Evolutionary conservation across 1,140 invertebrate genomes (phyloP), one percentile per base, ranked within the genome.

Genomic region (Asobara japonica): DNA sequence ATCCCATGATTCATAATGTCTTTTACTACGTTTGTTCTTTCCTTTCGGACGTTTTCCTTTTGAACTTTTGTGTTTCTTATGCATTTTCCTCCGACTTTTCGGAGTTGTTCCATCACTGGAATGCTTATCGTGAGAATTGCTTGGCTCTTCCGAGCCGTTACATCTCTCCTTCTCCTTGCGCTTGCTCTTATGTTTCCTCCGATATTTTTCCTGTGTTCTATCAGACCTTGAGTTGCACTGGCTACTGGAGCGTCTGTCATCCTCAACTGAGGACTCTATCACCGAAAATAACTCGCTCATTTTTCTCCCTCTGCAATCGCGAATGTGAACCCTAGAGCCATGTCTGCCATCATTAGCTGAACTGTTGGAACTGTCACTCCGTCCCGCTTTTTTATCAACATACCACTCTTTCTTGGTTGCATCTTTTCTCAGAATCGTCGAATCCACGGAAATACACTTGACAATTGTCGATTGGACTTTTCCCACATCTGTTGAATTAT

Each of bases 381-480:
- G 18, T 1, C 13, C 29, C 62, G 13, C 18, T 18, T 22, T 65
- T 0, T 65, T 65, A 31, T 71, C 60, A 16, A 64, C 41, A 48
- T 64, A 48, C 69, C 60, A 71, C 25, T 71, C 60, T 7, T 67
- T 67, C 6, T 69, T 69, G 29, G 27, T 25, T 0, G 31, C 29
- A 31, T 69, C 45, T 27, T 69, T 69, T 16, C 29, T 27, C 5
- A 69, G 16, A 11, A 69, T 29, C 1, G 66, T 69, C 31, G 66
- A 36, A 7, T 62, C 41, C 3, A 69, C 66, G 20, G 45, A 16
- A 31, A 3, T 29, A 69, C 48, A 69, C 20, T 69, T 69, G n/a
- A 51, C 41, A 29, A 48, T 29, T 16, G 65, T 67, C 27, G 65
- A 67, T 29, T 67, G 48, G 3, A 67, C 7, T 45, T 67, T 67